phyloP scores from a whole-genome alignment of 2,888 invertebrate species.

The Hyalella azteca region DNA sequence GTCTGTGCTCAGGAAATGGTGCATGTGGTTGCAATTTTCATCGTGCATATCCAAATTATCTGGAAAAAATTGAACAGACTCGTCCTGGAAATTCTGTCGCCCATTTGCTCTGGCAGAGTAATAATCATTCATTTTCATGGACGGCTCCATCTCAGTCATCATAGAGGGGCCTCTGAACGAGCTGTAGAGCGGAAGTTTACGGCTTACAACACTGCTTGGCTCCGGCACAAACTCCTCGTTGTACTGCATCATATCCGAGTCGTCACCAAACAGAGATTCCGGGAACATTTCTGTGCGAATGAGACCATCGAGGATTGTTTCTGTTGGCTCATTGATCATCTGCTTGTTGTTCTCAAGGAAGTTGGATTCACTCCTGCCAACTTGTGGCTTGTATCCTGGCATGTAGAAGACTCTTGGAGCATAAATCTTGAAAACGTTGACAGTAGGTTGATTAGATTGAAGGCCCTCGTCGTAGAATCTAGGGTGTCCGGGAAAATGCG shows the following conservation, averaged over 20 bases:
- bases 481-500: conserved; percentile 11
- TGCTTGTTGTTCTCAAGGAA: conserved; percentile 15
- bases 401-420: conserved; percentile 11
- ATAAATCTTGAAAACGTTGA: conserved; percentile 26
- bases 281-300: conserved; percentile 13
- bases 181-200: not conserved
- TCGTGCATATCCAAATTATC: conserved; percentile 20
- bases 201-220: conserved; percentile 18
- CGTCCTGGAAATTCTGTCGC: not conserved
- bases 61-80: not conserved
- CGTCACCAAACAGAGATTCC: not conserved
- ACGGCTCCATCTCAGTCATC: not conserved
- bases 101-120: not conserved
- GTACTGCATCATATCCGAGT: not conserved
- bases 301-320: not conserved
- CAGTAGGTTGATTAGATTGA: conserved; percentile 9
- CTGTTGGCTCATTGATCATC: conserved; percentile 22
- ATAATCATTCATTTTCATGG: conserved; percentile 13
- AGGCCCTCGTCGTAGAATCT: conserved; percentile 23
- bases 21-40: conserved; percentile 17
- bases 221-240: conserved; percentile 6
- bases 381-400: not conserved
- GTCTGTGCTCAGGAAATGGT: not conserved
- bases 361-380: conserved; percentile 12
- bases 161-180: not conserved